Evolutionary conservation across 2,797 vertebrate species (phyloP).

Genomic region (Fundulus diaphanus): DNA sequence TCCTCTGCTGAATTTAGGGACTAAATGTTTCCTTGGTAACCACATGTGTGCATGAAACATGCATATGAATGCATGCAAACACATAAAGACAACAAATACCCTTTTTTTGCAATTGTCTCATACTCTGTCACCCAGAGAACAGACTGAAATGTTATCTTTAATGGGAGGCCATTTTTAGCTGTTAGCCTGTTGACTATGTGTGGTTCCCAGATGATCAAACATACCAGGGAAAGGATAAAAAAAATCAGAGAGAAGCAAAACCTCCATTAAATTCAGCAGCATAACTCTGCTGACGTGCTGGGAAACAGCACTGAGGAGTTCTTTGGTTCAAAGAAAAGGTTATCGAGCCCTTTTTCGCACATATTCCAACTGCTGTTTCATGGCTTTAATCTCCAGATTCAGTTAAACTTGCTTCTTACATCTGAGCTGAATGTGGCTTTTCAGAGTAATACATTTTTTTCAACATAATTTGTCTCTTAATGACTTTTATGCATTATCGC

Average conservation of each 20-base stretch:
- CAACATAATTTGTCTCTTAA: conserved; percentile 29
- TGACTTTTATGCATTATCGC: conserved; percentile 42
- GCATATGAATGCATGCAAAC: not conserved
- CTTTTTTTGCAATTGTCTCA: conserved; percentile 24
- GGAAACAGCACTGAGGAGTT: conserved; percentile 29
- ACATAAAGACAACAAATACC: conserved; percentile 15
- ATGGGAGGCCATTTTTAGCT: conserved; percentile 30
- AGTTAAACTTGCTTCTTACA: conserved; percentile 33
- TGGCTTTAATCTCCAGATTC: conserved; percentile 39
- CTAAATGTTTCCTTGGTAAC: conserved; percentile 69
- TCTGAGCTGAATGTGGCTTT: conserved; percentile 37
- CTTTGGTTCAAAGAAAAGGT: conserved; percentile 51
- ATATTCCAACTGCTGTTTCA: conserved; percentile 32
- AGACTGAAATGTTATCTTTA: conserved; percentile 45
- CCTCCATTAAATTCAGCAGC: conserved; percentile 38
- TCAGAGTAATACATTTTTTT: conserved; percentile 57
- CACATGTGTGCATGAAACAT: conserved; percentile 52
- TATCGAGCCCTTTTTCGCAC: conserved; percentile 21
- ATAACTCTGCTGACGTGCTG: conserved; percentile 42
- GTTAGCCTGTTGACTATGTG: conserved; percentile 32
- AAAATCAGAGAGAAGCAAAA: conserved; percentile 35
- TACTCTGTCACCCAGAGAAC: conserved; percentile 21
- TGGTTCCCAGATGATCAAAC: conserved; percentile 47
- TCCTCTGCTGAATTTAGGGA: conserved; percentile 44
- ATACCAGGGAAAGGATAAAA: conserved; percentile 25